phyloP scores from a whole-genome alignment of 1,140 invertebrate genomes.

The Halyomorpha halys region DNA sequence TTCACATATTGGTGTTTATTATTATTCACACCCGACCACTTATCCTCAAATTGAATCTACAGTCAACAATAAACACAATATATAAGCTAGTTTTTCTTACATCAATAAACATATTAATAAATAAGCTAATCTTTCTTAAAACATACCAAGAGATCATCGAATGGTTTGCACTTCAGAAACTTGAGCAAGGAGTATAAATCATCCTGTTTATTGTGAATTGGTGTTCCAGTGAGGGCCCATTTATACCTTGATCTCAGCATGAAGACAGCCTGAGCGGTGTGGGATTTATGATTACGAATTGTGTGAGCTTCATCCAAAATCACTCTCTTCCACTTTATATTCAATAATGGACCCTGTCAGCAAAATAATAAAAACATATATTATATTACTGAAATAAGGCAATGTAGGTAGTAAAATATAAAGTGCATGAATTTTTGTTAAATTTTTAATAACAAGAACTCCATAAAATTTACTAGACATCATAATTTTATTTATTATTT shows the following conservation, averaged over 20 bases:
- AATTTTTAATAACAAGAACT: no score
- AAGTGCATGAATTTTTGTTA: no score
- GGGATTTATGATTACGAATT: conserved; percentile 76
- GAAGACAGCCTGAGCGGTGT: conserved; percentile 59
- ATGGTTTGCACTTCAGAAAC: conserved; percentile 74
- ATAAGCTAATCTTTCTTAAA: no score
- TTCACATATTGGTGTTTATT: no score
- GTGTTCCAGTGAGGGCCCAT: conserved; percentile 89
- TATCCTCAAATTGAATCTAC: no score
- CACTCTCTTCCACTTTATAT: conserved; percentile 69
- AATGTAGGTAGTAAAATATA: neutral
- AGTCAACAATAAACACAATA: no score
- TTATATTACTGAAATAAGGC: no score
- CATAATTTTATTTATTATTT: no score
- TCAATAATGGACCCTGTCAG: conserved; percentile 43
- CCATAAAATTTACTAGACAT: no score
- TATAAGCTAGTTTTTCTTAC: no score
- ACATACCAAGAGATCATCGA: conserved; percentile 62
- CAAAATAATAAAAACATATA: conserved; percentile 17
- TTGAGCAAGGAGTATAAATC: conserved; percentile 82
- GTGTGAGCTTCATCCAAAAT: conserved; percentile 89
- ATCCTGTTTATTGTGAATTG: conserved; percentile 85
- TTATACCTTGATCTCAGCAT: conserved; percentile 47
- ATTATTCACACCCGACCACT: no score
- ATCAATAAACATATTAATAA: no score